Base-by-base conservation (phyloP, 2,888 invertebrate genomes). In the Drosophila parthenogenetica region DNA sequence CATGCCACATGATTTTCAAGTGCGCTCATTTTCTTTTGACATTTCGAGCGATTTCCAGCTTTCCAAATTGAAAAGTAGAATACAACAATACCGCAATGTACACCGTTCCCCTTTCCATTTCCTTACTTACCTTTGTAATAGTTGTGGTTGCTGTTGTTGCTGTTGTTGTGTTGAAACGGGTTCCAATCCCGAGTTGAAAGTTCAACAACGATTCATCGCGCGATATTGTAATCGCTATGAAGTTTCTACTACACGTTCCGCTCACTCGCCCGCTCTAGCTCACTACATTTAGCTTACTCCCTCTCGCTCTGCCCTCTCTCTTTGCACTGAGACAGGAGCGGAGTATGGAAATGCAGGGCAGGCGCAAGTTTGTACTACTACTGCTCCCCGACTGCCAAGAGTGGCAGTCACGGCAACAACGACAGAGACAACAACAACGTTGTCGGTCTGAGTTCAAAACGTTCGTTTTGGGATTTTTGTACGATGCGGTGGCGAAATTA, bases 401-500 rank as follows among this genome's bases (percentile, higher is more conserved):
- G 46, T 49, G 49, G 69, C 59, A 80, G 89, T 82, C 87, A 79
- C 87, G 81, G 87, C 73, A 76, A 45, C 67, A 25, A 19, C 42
- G 48, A 25, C 43, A 8, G 11, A 17, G 19, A 37, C 42, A 37
- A 25, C 46, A 32, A 42, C 46, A 42, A 42, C 46, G 49, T 29
- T 32, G 48, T 37, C 51, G 54, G 25, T 77, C 54, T 69, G 77
- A 71, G 86, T 81, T 85, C 60, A 79, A 77, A 80, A 59, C 66
- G 84, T 72, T 80, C 72, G 63, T 62, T 81, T 87, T 82, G 69
- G 60, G 60, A 70, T 85, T 88, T 82, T 69, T 69, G 60, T 88
- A 72, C 77, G 74, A 66, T 84, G 81, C 83, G 86, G 87, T 88
- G 88, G 81, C 81, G 81, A 89, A 89, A 89, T 82, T 70, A 87